phyloP scores from a whole-genome alignment of 2,888 invertebrate genomes.

The Boloria euphrosyne region DNA sequence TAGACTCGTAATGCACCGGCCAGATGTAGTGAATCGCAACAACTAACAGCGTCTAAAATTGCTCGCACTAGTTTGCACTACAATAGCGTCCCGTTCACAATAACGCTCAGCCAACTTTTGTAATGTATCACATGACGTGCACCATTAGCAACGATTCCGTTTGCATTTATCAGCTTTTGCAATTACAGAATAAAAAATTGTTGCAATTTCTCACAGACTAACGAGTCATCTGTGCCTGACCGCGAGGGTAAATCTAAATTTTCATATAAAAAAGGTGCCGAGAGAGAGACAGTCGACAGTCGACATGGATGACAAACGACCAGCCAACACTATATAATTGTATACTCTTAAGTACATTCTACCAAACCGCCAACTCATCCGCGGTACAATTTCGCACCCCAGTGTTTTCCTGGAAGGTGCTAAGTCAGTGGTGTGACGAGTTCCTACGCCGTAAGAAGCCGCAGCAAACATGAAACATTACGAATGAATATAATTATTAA shows the following conservation, averaged over 20 bases:
- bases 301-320: conserved; percentile 18
- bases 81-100: neutral
- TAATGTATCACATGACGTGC: neutral
- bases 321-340: neutral
- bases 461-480: neutral
- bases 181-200: conserved; percentile 18
- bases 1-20: no score
- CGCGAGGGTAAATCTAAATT: neutral
- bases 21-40: neutral
- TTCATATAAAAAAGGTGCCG: conserved; percentile 12
- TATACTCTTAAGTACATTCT: neutral
- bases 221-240: conserved; percentile 3
- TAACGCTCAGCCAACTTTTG: neutral
- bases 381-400: neutral
- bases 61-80: neutral
- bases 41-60: neutral
- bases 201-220: neutral
- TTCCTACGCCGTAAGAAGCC: neutral
- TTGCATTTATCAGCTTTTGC: neutral
- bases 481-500: no score
- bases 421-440: neutral
- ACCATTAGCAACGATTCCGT: neutral
- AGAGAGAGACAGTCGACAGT: neutral
- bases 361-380: conserved; percentile 12
- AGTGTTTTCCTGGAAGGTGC: neutral